Percentiles rank a stretch among this genome's conserved stretches.
These are phyloP conservation scores for Pseudomugil gertrudae DNA, from an alignment of 2,797 vertebrate genomes.

Conservation along the genomic window DNA sequence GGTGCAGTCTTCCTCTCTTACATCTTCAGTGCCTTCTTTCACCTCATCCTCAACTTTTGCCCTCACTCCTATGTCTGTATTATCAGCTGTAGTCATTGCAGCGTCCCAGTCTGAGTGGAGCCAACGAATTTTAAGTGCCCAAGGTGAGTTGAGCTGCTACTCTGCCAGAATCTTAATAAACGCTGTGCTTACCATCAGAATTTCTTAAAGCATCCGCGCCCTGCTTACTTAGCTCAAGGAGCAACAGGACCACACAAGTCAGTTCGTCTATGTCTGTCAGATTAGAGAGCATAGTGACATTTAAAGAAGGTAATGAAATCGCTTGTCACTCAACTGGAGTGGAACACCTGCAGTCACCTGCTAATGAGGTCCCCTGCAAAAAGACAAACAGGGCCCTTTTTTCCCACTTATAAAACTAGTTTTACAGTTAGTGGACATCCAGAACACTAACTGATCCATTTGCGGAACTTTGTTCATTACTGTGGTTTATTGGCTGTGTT, in stretches of 20 bases:
- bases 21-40: constrained; percentile 19
- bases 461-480: constrained; percentile 23
- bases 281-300: constrained; percentile 55
- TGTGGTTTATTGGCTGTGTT: constrained; percentile 33
- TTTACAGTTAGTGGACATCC: constrained; percentile 22
- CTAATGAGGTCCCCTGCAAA: constrained; percentile 36
- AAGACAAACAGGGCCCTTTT: constrained; percentile 1
- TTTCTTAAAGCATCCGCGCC: constrained; percentile 29
- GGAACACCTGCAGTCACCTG: constrained; percentile 54
- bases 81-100: constrained; percentile 23
- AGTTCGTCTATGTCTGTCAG: constrained; percentile 35
- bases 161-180: constrained; percentile 63
- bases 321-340: constrained; percentile 47
- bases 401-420: neutral
- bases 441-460: neutral
- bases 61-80: constrained; percentile 16
- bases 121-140: constrained; percentile 49
- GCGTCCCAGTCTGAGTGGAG: constrained; percentile 27
- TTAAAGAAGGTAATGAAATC: constrained; percentile 51
- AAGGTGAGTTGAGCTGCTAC: constrained; percentile 62
- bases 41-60: constrained; percentile 31
- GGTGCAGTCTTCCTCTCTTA: neutral
- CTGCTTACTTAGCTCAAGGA: constrained; percentile 56
- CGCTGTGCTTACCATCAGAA: constrained; percentile 19
- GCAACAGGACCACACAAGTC: constrained; percentile 15